These are phyloP conservation scores for Helicoverpa assulta DNA, from an alignment of 2,888 invertebrate genomes.

Conservation along the genomic window DNA sequence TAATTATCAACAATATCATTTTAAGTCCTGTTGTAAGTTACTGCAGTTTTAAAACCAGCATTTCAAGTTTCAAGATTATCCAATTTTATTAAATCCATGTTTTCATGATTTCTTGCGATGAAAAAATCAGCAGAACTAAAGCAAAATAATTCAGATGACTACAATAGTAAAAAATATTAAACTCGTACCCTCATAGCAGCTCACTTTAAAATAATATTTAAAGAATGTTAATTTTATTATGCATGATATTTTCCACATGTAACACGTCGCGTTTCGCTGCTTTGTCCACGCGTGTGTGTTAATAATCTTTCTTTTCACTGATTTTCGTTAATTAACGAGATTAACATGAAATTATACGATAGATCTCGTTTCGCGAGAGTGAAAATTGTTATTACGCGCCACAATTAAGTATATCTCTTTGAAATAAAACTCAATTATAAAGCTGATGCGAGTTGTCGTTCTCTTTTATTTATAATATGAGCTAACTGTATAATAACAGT, in stretches of 20 bases:
- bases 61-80: too few species aligned
- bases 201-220: background rate
- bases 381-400: slow-evolving; percentile 72
- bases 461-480: slow-evolving; percentile 44
- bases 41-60: too few species aligned
- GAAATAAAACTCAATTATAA: slow-evolving; percentile 72
- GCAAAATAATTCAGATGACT: too few species aligned
- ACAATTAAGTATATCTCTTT: slow-evolving; percentile 67
- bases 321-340: slow-evolving; percentile 70
- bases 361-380: slow-evolving; percentile 71
- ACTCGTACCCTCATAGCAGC: background rate
- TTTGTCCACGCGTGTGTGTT: slow-evolving; percentile 34
- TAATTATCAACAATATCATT: too few species aligned
- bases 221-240: slow-evolving; percentile 5
- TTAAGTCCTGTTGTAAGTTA: too few species aligned
- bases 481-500: slow-evolving; percentile 38
- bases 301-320: slow-evolving; percentile 63
- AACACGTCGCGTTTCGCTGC: slow-evolving; percentile 6
- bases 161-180: too few species aligned
- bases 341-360: slow-evolving; percentile 67
- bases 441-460: slow-evolving; percentile 66
- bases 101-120: too few species aligned
- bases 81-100: too few species aligned
- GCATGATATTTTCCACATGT: slow-evolving; percentile 10
- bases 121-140: too few species aligned